These are phyloP conservation scores for Stictonetta naevosa DNA, from an alignment of 2,113 vertebrate genomes.

Conservation along the genomic window DNA sequence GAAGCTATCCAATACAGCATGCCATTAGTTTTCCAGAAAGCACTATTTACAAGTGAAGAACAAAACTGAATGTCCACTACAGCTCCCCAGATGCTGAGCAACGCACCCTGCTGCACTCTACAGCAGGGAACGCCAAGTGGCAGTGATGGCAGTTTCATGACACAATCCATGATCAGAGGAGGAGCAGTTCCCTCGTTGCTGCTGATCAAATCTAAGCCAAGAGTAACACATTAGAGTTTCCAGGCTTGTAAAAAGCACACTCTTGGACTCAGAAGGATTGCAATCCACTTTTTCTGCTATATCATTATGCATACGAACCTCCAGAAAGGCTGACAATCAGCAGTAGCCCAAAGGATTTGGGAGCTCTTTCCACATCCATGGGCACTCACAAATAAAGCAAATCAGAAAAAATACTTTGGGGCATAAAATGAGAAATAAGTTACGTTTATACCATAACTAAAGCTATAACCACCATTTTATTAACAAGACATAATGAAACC, in stretches of 20 bases:
- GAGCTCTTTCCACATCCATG: not conserved
- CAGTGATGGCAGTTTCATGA: not conserved
- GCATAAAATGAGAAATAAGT: not conserved
- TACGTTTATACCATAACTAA: not conserved
- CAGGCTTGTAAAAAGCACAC: not conserved
- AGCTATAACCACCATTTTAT: not conserved
- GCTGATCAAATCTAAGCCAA: not conserved
- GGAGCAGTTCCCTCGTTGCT: not conserved
- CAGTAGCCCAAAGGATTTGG: not conserved
- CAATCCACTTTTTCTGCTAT: not conserved
- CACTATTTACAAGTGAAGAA: not conserved
- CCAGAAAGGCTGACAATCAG: not conserved
- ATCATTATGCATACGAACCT: fast-evolving
- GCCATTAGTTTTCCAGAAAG: not conserved
- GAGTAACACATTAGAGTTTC: not conserved
- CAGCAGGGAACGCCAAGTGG: not conserved
- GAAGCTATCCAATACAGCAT: not conserved
- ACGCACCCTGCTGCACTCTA: not conserved
- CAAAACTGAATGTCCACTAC: not conserved
- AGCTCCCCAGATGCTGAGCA: not conserved
- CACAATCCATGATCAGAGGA: not conserved
- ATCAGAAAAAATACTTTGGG: not conserved
- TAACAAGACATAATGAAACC: not conserved
- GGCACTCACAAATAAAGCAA: not conserved
- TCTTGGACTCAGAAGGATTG: not conserved